Percentiles rank a stretch among this genome's conserved stretches.
Evolutionary conservation across 2,113 vertebrate genomes (phyloP).

Genomic region (Syngnathus scovelli): DNA sequence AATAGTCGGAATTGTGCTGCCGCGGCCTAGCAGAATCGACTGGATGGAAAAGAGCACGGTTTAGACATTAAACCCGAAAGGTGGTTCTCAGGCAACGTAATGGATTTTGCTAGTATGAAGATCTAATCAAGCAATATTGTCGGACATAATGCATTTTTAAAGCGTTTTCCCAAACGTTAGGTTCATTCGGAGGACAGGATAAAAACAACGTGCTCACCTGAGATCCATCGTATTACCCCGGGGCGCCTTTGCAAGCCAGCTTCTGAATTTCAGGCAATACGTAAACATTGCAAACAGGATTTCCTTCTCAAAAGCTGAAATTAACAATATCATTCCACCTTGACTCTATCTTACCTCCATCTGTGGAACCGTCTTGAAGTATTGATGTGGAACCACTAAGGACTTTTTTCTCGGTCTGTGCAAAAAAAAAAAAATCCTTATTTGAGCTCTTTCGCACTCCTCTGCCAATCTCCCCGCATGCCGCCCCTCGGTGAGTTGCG

Average conservation of each 20-base stretch:
- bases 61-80: constrained; percentile 39
- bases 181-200: not conserved
- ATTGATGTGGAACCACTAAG: constrained; percentile 7
- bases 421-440: constrained; percentile 9
- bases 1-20: constrained; percentile 9
- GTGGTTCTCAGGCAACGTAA: constrained; percentile 47
- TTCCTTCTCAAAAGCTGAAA: not conserved
- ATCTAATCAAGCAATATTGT: not conserved
- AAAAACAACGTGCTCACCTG: not conserved
- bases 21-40: not conserved
- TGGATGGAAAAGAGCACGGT: constrained; percentile 3
- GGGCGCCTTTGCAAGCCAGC: not conserved
- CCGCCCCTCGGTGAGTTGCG: constrained; percentile 46
- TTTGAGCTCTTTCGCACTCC: constrained; percentile 18
- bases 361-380: not conserved
- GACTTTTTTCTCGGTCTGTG: not conserved
- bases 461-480: constrained; percentile 21
- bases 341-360: not conserved
- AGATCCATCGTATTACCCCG: not conserved
- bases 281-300: not conserved
- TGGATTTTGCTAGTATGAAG: constrained; percentile 51
- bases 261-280: not conserved
- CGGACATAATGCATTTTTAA: not conserved
- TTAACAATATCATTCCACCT: not conserved
- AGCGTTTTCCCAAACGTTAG: not conserved